Conservation (phyloP, 2,797 vertebrate genomes). For the Limnodromus scolopaceus region DNA sequence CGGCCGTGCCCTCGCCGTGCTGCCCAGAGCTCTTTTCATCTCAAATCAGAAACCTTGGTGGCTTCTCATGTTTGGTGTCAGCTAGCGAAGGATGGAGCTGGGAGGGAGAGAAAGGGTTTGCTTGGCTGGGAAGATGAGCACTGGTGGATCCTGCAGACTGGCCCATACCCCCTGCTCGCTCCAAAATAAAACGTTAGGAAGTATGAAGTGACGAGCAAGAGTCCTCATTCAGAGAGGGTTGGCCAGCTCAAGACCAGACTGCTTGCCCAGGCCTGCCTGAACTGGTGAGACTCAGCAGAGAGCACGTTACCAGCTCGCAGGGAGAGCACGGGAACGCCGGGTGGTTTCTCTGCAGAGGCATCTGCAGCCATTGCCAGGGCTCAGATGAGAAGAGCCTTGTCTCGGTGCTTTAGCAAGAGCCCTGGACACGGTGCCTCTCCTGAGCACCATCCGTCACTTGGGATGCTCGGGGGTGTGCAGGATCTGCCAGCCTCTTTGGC, state of each 20-base stretch:
- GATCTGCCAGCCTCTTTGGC: slow-evolving; percentile 19
- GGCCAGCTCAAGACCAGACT: background rate
- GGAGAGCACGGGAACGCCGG: fast-evolving
- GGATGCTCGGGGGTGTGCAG: background rate
- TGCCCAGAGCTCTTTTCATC: background rate
- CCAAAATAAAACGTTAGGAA: background rate
- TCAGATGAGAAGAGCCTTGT: background rate
- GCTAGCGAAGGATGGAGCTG: fast-evolving
- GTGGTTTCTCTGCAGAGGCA: background rate
- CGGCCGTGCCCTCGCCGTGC: fast-evolving
- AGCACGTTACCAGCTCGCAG: fast-evolving
- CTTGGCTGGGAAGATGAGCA: background rate
- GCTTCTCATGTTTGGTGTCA: background rate
- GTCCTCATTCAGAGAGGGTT: background rate
- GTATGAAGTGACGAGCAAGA: fast-evolving
- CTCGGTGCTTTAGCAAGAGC: background rate
- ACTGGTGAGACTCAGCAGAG: background rate
- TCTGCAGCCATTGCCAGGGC: background rate
- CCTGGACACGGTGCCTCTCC: background rate
- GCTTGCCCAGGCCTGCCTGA: background rate
- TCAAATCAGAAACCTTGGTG: background rate
- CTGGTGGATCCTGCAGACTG: background rate
- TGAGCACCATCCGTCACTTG: fast-evolving
- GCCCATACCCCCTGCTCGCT: background rate
- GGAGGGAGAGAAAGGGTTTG: background rate